phyloP scores from a whole-genome alignment of 2,797 vertebrate species.

The Okamejei kenojei region DNA sequence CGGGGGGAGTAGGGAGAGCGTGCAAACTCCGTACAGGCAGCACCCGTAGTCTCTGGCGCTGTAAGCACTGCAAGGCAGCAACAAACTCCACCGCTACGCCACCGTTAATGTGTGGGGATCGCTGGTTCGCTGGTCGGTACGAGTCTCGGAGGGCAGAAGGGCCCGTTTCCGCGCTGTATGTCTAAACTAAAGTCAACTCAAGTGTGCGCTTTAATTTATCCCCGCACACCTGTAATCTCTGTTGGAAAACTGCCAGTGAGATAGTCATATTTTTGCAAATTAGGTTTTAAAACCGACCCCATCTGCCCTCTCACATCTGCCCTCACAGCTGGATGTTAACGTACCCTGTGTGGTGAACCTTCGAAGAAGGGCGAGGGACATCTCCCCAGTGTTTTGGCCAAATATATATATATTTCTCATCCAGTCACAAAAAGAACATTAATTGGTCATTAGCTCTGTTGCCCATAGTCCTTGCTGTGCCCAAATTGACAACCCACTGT shows the following conservation, averaged over 20 bases:
- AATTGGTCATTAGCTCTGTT: not conserved
- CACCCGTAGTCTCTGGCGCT: too few relatives aligned
- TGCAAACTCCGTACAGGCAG: too few relatives aligned
- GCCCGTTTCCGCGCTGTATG: too few relatives aligned
- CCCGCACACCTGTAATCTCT: not conserved
- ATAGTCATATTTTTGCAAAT: not conserved
- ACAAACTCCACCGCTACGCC: too few relatives aligned
- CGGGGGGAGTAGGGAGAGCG: too few relatives aligned
- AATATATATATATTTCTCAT: not conserved
- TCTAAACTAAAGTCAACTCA: not conserved
- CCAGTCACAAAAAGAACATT: not conserved
- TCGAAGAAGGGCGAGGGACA: not conserved
- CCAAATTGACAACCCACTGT: not conserved
- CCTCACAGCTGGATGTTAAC: not conserved
- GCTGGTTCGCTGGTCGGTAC: too few relatives aligned
- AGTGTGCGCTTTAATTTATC: not conserved
- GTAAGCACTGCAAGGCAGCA: too few relatives aligned
- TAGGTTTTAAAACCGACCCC: not conserved
- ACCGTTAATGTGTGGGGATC: too few relatives aligned
- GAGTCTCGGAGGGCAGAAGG: too few relatives aligned
- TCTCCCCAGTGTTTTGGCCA: not conserved
- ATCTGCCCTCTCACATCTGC: not conserved
- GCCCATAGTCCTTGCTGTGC: not conserved
- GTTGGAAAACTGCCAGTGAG: not conserved
- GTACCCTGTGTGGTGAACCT: not conserved